Conservation (phyloP, 92 coral and sea anemone genomes). For the Epizoanthus illoricatus region DNA sequence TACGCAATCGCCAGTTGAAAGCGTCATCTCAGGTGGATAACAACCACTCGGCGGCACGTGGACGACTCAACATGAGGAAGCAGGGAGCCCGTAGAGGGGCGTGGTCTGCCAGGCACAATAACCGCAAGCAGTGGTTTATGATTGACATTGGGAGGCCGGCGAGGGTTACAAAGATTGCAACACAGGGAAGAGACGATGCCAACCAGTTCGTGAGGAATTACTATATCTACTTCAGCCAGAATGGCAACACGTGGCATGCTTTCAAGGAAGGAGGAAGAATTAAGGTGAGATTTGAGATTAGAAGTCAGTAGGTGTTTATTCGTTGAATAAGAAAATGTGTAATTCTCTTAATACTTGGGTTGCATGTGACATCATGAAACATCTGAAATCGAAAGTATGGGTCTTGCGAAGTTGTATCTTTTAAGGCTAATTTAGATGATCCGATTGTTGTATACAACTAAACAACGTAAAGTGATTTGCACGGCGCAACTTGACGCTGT, state of each 20-base stretch:
- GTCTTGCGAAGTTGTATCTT: no score
- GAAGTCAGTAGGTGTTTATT: no score
- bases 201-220: conserved; percentile 63
- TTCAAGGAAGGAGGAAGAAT: conserved; percentile 19
- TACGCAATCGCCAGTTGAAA: conserved; percentile 48
- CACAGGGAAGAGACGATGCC: conserved; percentile 62
- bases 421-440: no score
- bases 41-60: conserved; percentile 54
- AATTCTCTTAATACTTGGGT: no score
- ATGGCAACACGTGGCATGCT: conserved; percentile 48
- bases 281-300: conserved; percentile 11
- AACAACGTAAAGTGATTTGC: no score
- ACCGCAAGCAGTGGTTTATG: conserved; percentile 56
- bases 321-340: no score
- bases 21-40: conserved; percentile 63
- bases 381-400: no score
- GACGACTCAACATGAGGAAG: conserved; percentile 52
- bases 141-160: conserved; percentile 53
- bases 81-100: conserved; percentile 52
- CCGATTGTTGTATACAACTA: no score
- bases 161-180: conserved; percentile 55
- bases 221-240: conserved; percentile 58
- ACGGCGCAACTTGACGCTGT: no score
- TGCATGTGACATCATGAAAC: no score
- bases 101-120: conserved; percentile 57